Percentiles rank a stretch among this genome's conserved stretches.
Evolutionary conservation across 2,797 vertebrate genomes (phyloP).

Genomic region (Protosalanx chinensis): DNA sequence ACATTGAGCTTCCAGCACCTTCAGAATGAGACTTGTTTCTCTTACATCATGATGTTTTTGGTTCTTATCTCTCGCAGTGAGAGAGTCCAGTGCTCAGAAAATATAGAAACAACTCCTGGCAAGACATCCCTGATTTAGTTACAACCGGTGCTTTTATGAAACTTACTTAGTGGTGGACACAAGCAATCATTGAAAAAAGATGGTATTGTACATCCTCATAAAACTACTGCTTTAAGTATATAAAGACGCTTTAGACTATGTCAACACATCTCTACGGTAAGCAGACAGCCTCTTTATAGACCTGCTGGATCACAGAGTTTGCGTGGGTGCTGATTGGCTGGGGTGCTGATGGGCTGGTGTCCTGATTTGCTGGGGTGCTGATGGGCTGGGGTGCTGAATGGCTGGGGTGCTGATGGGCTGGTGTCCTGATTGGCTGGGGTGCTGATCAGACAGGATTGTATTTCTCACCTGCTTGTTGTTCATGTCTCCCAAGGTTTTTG

Average conservation of each 20-base stretch:
- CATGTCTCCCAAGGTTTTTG: conserved; percentile 25
- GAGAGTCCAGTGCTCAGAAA: not conserved
- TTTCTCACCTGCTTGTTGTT: conserved; percentile 45
- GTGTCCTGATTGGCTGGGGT: conserved; percentile 20
- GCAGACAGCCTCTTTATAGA: not conserved
- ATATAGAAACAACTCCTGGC: too few species aligned
- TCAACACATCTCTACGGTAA: too few species aligned
- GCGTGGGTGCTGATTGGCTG: conserved; percentile 22
- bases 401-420: too few species aligned
- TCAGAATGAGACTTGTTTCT: not conserved
- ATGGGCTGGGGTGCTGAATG: conserved; percentile 42
- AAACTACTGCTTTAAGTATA: too few species aligned
- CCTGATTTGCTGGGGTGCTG: conserved; percentile 30
- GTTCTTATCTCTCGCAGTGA: not conserved
- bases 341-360: conserved; percentile 24
- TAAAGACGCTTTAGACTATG: too few species aligned
- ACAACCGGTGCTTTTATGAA: too few species aligned
- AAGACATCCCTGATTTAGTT: too few species aligned
- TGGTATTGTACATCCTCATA: too few species aligned
- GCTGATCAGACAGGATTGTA: conserved; percentile 41
- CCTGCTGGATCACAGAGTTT: conserved; percentile 17
- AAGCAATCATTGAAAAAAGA: too few species aligned
- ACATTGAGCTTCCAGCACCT: not conserved
- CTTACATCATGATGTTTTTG: not conserved
- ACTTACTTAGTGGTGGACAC: too few species aligned